Evolutionary conservation across 2,888 invertebrate genomes (phyloP).

Genomic region (Lepidocyrtinus sp.): DNA sequence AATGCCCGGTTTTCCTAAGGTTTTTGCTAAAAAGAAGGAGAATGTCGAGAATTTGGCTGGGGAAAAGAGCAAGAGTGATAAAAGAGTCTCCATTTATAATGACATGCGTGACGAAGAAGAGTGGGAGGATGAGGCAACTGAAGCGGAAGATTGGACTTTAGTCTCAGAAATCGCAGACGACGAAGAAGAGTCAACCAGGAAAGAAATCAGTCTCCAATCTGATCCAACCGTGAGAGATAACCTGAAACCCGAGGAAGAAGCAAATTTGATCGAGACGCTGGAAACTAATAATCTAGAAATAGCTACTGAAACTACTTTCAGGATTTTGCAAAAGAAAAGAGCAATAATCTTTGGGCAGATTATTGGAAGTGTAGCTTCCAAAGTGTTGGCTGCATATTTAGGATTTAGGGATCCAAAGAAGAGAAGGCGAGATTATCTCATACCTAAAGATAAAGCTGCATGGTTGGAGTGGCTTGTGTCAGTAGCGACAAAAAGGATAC

Average conservation of each 20-base stretch:
- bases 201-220: no score
- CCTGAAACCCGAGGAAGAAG: background rate
- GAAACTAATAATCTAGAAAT: background rate
- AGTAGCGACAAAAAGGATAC: conserved; percentile 42
- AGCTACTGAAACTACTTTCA: background rate
- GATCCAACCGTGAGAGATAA: no score
- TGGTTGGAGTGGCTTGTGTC: conserved; percentile 63
- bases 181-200: no score
- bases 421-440: conserved; percentile 29
- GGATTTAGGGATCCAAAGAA: conserved; percentile 47
- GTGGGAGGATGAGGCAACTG: no score
- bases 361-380: background rate
- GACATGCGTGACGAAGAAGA: no score
- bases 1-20: no score
- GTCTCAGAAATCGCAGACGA: no score
- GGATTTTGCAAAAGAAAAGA: background rate
- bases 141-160: no score
- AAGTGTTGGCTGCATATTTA: conserved; percentile 47
- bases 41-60: no score
- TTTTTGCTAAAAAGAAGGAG: no score
- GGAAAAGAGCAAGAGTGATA: no score
- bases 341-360: conserved; percentile 4
- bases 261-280: background rate
- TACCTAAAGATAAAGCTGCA: conserved; percentile 58
- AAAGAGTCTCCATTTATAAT: no score